phyloP scores from a whole-genome alignment of 2,113 vertebrate genomes.

The Fregetta grallaria region DNA sequence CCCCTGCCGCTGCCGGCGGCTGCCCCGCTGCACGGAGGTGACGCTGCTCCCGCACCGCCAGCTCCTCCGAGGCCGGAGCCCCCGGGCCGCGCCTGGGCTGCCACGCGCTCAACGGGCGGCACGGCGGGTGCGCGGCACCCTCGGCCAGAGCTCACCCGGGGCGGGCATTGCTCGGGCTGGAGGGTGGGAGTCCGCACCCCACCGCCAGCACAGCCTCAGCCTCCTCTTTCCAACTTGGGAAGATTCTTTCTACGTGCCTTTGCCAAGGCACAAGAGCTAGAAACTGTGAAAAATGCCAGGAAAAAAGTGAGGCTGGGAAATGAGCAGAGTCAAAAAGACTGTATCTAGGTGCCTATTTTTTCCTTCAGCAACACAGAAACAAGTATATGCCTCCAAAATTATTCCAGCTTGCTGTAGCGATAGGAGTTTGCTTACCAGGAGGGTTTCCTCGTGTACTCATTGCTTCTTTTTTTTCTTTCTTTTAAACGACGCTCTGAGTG shows the following conservation, averaged over 20 bases:
- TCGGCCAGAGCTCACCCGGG: not conserved
- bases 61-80: not conserved
- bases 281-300: not conserved
- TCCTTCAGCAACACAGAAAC: not conserved
- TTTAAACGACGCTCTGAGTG: not conserved
- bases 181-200: too few relatives aligned
- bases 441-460: not conserved
- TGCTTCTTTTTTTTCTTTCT: not conserved
- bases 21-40: not conserved
- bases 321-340: not conserved
- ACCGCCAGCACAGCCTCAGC: not conserved
- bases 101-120: accelerated
- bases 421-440: not conserved
- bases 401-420: not conserved
- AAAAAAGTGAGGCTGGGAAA: not conserved
- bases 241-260: accelerated
- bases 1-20: not conserved
- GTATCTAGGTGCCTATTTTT: not conserved
- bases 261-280: accelerated
- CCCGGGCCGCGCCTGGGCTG: not conserved
- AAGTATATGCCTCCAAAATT: not conserved
- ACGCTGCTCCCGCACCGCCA: accelerated
- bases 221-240: not conserved
- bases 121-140: not conserved
- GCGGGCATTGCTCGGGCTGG: accelerated